Conservation (phyloP, 2,888 invertebrate species). For the Pseudanteris insignis region DNA sequence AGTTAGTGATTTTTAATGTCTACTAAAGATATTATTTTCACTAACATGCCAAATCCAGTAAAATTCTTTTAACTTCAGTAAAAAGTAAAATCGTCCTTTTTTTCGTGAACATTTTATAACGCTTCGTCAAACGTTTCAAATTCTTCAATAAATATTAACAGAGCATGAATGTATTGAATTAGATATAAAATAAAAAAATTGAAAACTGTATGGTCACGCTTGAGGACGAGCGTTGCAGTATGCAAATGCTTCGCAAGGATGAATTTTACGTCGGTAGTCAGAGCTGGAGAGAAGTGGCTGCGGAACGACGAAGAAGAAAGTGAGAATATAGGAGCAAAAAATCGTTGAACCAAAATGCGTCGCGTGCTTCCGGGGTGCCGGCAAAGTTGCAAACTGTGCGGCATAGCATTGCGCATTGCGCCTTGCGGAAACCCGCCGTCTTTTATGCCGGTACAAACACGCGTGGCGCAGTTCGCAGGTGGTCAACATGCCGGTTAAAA, state of each 20-base stretch:
- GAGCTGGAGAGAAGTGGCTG: conserved; percentile 10
- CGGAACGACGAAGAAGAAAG: conserved; percentile 20
- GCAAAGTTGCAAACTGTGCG: conserved; percentile 44
- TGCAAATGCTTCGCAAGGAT: conserved; percentile 21
- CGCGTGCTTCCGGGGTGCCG: conserved; percentile 16
- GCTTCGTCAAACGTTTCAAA: too few species aligned
- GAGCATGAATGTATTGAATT: too few species aligned
- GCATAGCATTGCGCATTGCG: conserved; percentile 65
- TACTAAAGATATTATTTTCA: too few species aligned
- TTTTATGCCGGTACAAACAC: conserved; percentile 15
- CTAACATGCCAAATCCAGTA: too few species aligned
- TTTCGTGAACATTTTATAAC: too few species aligned
- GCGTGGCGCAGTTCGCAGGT: conserved; percentile 43
- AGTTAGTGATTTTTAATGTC: too few species aligned
- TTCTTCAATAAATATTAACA: too few species aligned
- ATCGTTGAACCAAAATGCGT: conserved; percentile 15
- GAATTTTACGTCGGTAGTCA: conserved; percentile 5
- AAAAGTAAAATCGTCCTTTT: too few species aligned
- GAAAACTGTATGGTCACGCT: too few species aligned
- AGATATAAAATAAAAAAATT: too few species aligned
- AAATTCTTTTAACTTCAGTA: too few species aligned
- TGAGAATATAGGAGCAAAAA: conserved; percentile 10
- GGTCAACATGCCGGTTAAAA: conserved; percentile 33
- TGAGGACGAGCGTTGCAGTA: conserved; percentile 1
- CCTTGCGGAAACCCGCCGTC: conserved; percentile 48